Percentiles rank a stretch among this genome's conserved stretches.
Evolutionary conservation across 1,140 invertebrate genomes (phyloP).

Genomic region (Drosophila persimilis): DNA sequence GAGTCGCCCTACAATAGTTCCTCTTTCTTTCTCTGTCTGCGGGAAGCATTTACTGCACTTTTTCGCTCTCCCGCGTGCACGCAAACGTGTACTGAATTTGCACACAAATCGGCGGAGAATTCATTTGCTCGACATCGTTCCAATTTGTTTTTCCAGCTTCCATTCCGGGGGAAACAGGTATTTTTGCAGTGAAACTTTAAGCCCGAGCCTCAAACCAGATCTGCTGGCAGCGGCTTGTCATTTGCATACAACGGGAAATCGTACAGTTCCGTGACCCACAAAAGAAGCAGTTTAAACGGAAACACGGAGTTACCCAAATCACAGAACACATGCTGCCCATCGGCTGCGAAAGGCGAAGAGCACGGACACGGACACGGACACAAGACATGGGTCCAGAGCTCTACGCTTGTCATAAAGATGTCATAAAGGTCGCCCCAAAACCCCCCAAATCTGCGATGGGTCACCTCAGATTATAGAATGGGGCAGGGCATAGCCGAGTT

Average conservation of each 20-base stretch:
- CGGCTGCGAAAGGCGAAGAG: conserved; percentile 21
- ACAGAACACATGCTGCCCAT: conserved; percentile 69
- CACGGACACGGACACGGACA: conserved; percentile 2
- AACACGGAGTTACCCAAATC: conserved; percentile 58
- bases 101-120: conserved; percentile 28
- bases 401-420: conserved; percentile 68
- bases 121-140: conserved; percentile 5
- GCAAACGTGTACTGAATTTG: conserved; percentile 42
- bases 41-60: conserved; percentile 4
- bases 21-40: neutral
- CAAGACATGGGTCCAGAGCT: conserved; percentile 2
- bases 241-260: conserved; percentile 63
- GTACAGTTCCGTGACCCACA: conserved; percentile 1
- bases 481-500: neutral
- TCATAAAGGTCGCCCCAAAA: conserved; percentile 47
- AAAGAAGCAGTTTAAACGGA: conserved; percentile 2
- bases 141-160: conserved; percentile 15
- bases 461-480: conserved; percentile 25
- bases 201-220: conserved; percentile 22
- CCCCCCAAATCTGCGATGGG: conserved; percentile 57
- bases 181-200: conserved; percentile 28
- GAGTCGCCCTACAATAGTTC: neutral
- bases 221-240: conserved; percentile 33
- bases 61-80: neutral
- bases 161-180: conserved; percentile 7